Evolutionary conservation across 1,140 invertebrate species (phyloP).

Genomic region (Pseudomyrmex concolor): DNA sequence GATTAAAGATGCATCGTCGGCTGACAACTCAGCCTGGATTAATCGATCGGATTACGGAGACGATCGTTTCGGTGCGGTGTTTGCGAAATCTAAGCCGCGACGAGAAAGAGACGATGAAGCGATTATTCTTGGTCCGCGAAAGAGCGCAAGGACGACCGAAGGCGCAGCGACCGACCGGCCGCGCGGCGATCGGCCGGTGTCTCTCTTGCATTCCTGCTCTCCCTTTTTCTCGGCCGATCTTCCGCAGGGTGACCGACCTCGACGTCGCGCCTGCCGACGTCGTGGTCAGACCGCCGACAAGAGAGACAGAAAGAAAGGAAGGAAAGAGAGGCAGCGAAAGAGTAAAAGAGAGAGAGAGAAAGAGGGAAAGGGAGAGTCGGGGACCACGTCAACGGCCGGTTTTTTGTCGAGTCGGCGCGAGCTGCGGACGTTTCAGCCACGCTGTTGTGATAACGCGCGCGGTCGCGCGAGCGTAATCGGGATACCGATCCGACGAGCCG

Average conservation of each 20-base stretch:
- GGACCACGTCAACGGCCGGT: constrained; percentile 54
- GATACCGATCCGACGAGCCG: constrained; percentile 53
- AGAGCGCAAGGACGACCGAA: constrained; percentile 61
- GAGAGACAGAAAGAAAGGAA: constrained; percentile 29
- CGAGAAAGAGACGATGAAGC: constrained; percentile 40
- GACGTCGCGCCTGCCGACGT: constrained; percentile 71
- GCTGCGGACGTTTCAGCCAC: constrained; percentile 50
- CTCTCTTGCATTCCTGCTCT: constrained; percentile 65
- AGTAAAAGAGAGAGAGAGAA: no score
- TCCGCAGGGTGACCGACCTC: constrained; percentile 77
- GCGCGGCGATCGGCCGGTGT: constrained; percentile 62
- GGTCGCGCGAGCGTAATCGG: constrained; percentile 12
- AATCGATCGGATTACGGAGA: constrained; percentile 50
- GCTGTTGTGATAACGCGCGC: constrained; percentile 38
- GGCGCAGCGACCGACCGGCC: constrained; percentile 59
- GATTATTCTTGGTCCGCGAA: constrained; percentile 52
- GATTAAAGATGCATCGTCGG: constrained; percentile 15
- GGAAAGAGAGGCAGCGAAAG: neutral
- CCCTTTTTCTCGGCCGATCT: constrained; percentile 63
- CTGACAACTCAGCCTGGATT: constrained; percentile 20
- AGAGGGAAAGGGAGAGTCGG: neutral
- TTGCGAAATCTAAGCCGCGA: constrained; percentile 51
- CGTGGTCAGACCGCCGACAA: constrained; percentile 65
- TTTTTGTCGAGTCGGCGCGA: constrained; percentile 55
- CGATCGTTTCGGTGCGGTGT: constrained; percentile 32